phyloP scores from a whole-genome alignment of 2,888 invertebrate genomes.

The Dusona sp. region DNA sequence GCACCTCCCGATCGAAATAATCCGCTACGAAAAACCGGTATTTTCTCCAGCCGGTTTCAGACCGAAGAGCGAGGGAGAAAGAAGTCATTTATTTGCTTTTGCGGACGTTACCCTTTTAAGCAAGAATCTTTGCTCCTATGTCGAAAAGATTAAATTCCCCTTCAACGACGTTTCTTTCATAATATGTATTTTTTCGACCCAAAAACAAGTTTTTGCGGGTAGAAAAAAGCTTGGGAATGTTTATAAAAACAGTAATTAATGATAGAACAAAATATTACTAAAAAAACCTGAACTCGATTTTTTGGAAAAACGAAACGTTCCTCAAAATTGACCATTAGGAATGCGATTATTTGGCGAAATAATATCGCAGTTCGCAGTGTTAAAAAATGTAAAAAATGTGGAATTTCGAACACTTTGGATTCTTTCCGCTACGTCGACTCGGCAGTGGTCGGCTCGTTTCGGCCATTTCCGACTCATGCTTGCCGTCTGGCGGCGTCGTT shows the following conservation, averaged over 20 bases:
- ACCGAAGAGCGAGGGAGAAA: conserved; percentile 25
- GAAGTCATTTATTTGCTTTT: conserved; percentile 32
- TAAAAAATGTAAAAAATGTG: not conserved
- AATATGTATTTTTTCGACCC: not conserved
- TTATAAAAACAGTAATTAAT: not conserved
- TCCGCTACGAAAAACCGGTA: conserved; percentile 64
- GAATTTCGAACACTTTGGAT: not conserved
- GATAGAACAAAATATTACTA: not conserved
- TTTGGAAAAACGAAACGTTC: not conserved
- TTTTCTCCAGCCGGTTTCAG: conserved; percentile 58
- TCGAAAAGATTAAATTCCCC: not conserved
- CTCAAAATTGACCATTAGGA: not conserved
- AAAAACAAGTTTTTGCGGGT: not conserved
- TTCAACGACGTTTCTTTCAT: not conserved
- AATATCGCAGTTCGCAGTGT: not conserved
- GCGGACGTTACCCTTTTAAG: conserved; percentile 36
- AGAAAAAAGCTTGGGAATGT: not conserved
- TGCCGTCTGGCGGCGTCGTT: conserved; percentile 24
- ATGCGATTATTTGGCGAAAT: not conserved
- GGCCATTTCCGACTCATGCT: not conserved
- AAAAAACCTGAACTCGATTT: not conserved
- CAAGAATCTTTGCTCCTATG: conserved; percentile 16
- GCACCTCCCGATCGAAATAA: conserved; percentile 29
- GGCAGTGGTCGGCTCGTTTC: conserved; percentile 3
- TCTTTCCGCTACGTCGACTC: not conserved